Conservation (phyloP, 92 coral and sea anemone species). For the Phenganax subtilis region DNA sequence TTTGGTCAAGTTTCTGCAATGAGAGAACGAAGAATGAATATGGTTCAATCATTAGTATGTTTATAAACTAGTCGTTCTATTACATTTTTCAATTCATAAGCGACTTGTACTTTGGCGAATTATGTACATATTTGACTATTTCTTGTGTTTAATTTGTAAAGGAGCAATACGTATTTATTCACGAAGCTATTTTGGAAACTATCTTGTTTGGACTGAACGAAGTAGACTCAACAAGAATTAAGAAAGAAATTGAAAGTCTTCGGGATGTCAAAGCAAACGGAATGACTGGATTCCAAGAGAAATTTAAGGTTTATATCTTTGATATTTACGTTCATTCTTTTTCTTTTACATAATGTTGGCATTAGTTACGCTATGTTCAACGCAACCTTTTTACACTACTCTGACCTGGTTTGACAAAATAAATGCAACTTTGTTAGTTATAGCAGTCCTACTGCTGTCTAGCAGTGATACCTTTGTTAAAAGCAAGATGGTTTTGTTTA, state of each 20-base stretch:
- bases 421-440: not conserved
- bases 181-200: conserved; percentile 22
- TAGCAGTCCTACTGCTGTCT: not conserved
- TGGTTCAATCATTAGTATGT: conserved; percentile 25
- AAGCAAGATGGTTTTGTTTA: not conserved
- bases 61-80: too few species aligned
- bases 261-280: not conserved
- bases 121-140: not conserved
- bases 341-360: too few species aligned
- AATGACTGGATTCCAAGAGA: conserved; percentile 8
- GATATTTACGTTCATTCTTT: too few species aligned
- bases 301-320: conserved; percentile 2
- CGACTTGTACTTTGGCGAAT: not conserved
- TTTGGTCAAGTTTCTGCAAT: conserved; percentile 24
- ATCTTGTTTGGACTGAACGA: conserved; percentile 18
- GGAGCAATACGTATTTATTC: conserved; percentile 24
- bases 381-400: too few species aligned
- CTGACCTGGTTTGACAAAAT: not conserved
- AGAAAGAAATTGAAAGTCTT: not conserved
- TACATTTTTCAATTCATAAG: too few species aligned
- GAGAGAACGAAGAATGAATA: conserved; percentile 29
- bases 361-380: too few species aligned
- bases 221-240: conserved; percentile 4
- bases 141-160: not conserved
- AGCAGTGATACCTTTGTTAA: not conserved